Conservation (phyloP, 2,113 vertebrate species). For the Arothron firmamentum region DNA sequence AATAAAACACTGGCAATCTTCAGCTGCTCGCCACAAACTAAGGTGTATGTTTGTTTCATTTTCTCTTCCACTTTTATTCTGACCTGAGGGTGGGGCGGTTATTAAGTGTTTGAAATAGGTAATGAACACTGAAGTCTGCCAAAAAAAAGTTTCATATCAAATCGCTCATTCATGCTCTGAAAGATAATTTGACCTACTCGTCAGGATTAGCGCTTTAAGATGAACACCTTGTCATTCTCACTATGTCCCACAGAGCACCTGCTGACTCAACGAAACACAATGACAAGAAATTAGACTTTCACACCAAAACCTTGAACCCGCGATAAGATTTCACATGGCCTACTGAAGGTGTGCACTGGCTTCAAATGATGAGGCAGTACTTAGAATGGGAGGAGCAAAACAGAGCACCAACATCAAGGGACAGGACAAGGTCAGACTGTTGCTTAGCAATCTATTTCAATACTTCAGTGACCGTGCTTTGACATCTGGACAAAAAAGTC, state of each 20-base stretch:
- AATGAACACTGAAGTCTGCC: slow-evolving; percentile 1
- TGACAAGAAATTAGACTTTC: neutral
- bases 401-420: slow-evolving; percentile 11
- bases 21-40: neutral
- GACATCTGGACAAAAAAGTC: slow-evolving; percentile 11
- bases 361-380: slow-evolving; percentile 22
- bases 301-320: slow-evolving; percentile 38
- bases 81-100: neutral
- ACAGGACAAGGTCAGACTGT: slow-evolving; percentile 47
- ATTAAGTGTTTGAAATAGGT: neutral
- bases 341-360: neutral
- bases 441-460: slow-evolving; percentile 36
- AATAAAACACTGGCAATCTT: neutral
- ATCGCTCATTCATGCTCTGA: slow-evolving; percentile 8
- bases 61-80: slow-evolving; percentile 8
- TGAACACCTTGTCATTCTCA: neutral
- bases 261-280: slow-evolving; percentile 24
- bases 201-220: neutral
- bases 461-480: neutral
- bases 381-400: slow-evolving; percentile 7
- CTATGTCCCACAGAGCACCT: neutral
- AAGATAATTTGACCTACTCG: neutral
- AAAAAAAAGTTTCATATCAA: neutral
- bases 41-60: neutral
- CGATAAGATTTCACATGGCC: slow-evolving; percentile 24